Conservation (phyloP, 2,113 vertebrate genomes). For the Hemiprocne comata region DNA sequence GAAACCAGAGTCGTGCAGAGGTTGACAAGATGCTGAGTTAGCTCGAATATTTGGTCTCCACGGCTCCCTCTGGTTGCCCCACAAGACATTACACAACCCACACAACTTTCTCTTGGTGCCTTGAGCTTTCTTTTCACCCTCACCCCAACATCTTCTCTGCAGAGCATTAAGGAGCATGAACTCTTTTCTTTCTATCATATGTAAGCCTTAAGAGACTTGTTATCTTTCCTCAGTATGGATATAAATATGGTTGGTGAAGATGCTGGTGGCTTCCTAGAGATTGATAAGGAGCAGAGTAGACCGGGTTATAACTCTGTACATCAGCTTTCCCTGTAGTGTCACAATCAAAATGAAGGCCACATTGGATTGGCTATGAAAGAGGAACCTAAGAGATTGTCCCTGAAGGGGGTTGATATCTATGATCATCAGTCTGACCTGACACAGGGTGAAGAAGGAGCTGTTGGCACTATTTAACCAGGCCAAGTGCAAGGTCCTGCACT, state of each 20-base stretch:
- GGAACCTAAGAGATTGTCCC: background rate
- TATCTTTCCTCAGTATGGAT: background rate
- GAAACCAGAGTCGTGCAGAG: background rate
- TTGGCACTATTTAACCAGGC: background rate
- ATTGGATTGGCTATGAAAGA: background rate
- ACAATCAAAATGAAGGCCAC: background rate
- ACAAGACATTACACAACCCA: background rate
- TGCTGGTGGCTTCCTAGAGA: background rate
- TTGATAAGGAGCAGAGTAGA: background rate
- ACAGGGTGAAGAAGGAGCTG: background rate
- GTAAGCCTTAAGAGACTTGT: background rate
- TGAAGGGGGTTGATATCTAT: background rate
- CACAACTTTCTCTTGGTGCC: background rate
- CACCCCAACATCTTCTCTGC: rapidly evolving
- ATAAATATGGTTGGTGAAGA: background rate
- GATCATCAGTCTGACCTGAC: background rate
- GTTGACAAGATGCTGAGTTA: background rate
- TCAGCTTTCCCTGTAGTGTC: background rate
- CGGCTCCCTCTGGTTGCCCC: slow-evolving; percentile 30
- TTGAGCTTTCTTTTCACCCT: background rate
- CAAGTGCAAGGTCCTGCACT: too few relatives aligned
- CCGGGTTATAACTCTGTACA: background rate
- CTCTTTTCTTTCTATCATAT: background rate
- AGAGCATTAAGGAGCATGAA: too few relatives aligned
- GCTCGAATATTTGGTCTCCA: background rate